A percentile compares a stretch with the other conserved stretches of the same genome.
Conservation (phyloP, 1,140 invertebrate genomes). For the Papilio aristodemus region DNA sequence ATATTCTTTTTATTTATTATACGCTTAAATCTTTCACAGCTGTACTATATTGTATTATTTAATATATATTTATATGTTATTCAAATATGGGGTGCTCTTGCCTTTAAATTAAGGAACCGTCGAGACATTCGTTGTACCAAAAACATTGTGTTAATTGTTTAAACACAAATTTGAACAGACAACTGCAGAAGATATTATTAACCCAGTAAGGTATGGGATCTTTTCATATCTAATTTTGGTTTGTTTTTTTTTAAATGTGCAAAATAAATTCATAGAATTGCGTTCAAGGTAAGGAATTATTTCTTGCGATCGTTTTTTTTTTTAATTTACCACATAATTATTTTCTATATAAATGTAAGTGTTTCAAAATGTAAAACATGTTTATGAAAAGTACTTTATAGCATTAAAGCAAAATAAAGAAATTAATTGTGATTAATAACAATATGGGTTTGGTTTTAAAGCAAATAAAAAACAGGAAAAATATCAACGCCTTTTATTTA, state of each 20-base stretch:
- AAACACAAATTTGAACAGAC: too few relatives aligned
- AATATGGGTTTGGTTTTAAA: conserved; percentile 33
- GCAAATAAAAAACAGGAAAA: conserved; percentile 25
- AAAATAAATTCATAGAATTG: not conserved
- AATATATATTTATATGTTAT: not conserved
- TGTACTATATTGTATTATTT: not conserved
- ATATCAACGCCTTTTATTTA: conserved; percentile 24
- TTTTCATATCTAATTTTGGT: not conserved
- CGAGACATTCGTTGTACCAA: not conserved
- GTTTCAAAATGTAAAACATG: conserved; percentile 10
- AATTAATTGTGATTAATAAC: conserved; percentile 19
- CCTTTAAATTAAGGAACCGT: not conserved
- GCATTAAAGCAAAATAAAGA: conserved; percentile 16
- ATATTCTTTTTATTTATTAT: not conserved
- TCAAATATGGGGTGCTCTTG: not conserved
- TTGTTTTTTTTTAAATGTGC: not conserved
- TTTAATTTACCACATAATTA: not conserved
- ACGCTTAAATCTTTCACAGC: not conserved
- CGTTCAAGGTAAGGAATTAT: not conserved
- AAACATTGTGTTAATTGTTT: not conserved
- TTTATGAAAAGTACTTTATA: conserved; percentile 16
- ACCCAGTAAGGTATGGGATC: too few relatives aligned
- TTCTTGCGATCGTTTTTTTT: not conserved
- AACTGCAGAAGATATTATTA: too few relatives aligned
- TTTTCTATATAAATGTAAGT: conserved; percentile 4